These are phyloP conservation scores for Catalaphyllia jardinei DNA, from an alignment of 64 coral and sea anemone genomes.

Conservation along the genomic window DNA sequence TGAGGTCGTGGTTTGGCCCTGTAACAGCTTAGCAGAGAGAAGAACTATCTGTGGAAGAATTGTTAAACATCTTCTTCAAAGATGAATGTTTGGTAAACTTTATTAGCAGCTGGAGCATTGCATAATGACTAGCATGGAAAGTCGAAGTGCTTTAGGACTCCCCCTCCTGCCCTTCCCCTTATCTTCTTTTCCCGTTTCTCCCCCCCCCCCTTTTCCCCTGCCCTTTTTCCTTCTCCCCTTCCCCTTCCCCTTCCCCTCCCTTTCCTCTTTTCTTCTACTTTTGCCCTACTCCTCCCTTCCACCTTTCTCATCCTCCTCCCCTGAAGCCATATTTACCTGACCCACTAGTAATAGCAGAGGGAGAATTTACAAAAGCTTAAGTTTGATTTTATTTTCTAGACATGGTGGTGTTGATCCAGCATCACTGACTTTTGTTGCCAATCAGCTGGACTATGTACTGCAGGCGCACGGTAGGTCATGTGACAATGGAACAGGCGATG, in stretches of 20 bases:
- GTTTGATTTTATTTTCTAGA: constrained; percentile 19
- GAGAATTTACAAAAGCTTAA: background rate
- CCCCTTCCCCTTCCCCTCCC: too few relatives aligned
- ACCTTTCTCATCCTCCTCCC: too few relatives aligned
- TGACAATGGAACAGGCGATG: constrained; percentile 67
- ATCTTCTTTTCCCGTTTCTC: too few relatives aligned
- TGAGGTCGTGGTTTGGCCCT: constrained; percentile 93
- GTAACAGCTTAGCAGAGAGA: constrained; percentile 73
- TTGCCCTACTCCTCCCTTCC: too few relatives aligned
- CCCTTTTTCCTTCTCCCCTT: too few relatives aligned
- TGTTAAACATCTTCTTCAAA: constrained; percentile 79
- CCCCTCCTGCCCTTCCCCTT: too few relatives aligned
- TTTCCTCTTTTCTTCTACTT: too few relatives aligned
- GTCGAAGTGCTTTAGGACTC: too few relatives aligned
- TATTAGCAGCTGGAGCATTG: too few relatives aligned
- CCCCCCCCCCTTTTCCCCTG: too few relatives aligned
- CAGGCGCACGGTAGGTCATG: constrained; percentile 8
- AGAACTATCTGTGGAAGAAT: constrained; percentile 75
- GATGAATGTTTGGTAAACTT: constrained; percentile 31
- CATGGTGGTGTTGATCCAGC: constrained; percentile 74
- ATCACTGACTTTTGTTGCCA: constrained; percentile 52
- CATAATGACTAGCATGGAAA: background rate
- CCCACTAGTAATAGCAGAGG: background rate
- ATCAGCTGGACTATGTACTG: constrained; percentile 79
- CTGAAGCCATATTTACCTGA: too few relatives aligned